phyloP scores from a whole-genome alignment of 1,140 invertebrate species.

The Centruroides vittatus region DNA sequence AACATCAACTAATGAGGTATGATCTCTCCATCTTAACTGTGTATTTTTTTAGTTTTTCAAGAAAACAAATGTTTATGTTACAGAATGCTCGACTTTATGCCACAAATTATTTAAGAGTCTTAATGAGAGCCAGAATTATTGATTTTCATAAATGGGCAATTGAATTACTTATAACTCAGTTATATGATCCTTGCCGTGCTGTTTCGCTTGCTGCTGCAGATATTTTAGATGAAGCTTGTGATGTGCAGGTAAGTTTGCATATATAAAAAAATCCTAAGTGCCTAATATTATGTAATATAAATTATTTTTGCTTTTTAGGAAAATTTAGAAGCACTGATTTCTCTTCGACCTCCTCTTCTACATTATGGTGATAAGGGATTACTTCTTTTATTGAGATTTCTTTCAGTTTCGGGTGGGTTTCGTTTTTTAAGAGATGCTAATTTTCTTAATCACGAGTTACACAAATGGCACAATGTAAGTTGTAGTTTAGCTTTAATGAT shows the following conservation, averaged over 20 bases:
- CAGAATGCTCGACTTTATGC: conserved; percentile 72
- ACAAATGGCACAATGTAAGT: conserved; percentile 57
- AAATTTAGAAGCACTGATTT: conserved; percentile 62
- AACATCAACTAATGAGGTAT: conserved; percentile 29
- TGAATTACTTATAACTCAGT: conserved; percentile 58
- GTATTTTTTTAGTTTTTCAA: neutral
- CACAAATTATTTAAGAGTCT: conserved; percentile 71
- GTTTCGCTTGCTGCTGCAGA: conserved; percentile 62
- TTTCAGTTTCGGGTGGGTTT: conserved; percentile 57
- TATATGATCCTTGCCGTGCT: conserved; percentile 54
- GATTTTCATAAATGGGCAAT: conserved; percentile 55
- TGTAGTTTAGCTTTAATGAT: neutral
- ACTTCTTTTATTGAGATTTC: conserved; percentile 61
- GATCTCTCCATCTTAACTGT: neutral
- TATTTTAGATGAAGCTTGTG: conserved; percentile 81
- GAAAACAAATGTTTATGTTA: conserved; percentile 30
- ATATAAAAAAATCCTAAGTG: too few species aligned
- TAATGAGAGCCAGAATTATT: conserved; percentile 53
- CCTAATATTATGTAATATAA: too few species aligned
- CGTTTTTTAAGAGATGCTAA: conserved; percentile 47
- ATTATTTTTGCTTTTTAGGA: conserved; percentile 31
- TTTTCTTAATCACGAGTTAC: conserved; percentile 53
- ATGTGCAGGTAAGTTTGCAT: conserved; percentile 45
- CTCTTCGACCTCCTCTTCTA: conserved; percentile 51
- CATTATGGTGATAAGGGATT: conserved; percentile 69